Conservation (phyloP, 2,888 invertebrate genomes). For the Scaptomyza polygonia region DNA sequence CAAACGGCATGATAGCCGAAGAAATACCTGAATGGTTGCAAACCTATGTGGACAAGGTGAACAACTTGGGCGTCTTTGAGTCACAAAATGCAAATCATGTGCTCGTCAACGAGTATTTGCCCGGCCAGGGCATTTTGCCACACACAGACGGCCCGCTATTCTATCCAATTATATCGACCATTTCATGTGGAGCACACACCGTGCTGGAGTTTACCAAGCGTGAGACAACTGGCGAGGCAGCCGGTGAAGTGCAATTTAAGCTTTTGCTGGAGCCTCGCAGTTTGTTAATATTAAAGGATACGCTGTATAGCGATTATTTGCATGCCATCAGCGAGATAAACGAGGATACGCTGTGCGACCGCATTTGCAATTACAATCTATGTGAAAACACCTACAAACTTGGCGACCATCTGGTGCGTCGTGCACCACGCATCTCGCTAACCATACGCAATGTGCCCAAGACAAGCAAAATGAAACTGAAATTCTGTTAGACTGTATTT, state of each 20-base stretch:
- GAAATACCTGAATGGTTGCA: conserved; percentile 94
- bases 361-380: conserved; percentile 87
- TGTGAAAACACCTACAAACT: conserved; percentile 86
- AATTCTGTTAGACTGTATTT: conserved; percentile 83
- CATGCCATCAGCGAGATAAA: conserved; percentile 92
- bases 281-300: conserved; percentile 92
- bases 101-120: conserved; percentile 95
- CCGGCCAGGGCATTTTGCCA: conserved; percentile 98
- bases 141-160: conserved; percentile 98
- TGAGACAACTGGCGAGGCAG: conserved; percentile 34
- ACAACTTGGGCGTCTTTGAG: conserved; percentile 87
- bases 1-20: conserved; percentile 96
- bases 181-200: conserved; percentile 95
- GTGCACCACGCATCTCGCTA: conserved; percentile 92
- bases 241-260: conserved; percentile 86
- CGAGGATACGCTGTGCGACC: conserved; percentile 87
- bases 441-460: conserved; percentile 97
- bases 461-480: conserved; percentile 90
- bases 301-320: conserved; percentile 92
- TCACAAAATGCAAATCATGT: conserved; percentile 94
- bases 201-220: conserved; percentile 90
- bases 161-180: conserved; percentile 95
- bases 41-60: conserved; percentile 89
- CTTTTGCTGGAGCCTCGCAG: conserved; percentile 94
- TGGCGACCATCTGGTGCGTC: conserved; percentile 88